These are phyloP conservation scores for Phrynocephalus vlangalii DNA, from an alignment of 2,797 vertebrate genomes.

Conservation along the genomic window DNA sequence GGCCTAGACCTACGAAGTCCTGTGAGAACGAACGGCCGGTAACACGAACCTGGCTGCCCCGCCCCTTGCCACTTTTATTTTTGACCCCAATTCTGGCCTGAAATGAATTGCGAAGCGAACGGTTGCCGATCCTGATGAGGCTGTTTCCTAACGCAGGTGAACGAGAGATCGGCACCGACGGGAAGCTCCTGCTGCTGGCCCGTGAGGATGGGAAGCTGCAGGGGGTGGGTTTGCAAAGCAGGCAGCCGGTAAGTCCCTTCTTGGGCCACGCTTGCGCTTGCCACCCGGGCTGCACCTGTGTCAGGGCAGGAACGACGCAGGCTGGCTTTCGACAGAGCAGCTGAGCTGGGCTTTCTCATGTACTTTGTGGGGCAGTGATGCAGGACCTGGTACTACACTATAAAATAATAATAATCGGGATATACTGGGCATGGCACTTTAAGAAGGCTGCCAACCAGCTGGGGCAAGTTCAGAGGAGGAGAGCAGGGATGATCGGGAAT, in stretches of 20 bases:
- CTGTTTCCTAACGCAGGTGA: conserved; percentile 71
- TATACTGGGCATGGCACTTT: too few species aligned
- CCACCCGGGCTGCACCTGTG: not conserved
- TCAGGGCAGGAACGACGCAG: not conserved
- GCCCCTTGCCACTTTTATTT: not conserved
- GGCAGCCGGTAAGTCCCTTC: conserved; percentile 75
- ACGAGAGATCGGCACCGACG: conserved; percentile 81
- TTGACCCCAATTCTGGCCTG: not conserved
- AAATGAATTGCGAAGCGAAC: not conserved
- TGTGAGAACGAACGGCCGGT: too few species aligned
- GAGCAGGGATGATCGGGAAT: too few species aligned
- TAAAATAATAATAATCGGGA: too few species aligned
- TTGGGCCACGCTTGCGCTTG: rapidly evolving
- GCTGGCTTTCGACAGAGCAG: not conserved
- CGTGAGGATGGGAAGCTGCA: conserved; percentile 82
- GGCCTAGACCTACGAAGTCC: too few species aligned
- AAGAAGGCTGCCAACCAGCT: too few species aligned
- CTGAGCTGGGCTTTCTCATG: not conserved
- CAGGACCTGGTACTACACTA: too few species aligned
- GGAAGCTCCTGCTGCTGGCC: conserved; percentile 80
- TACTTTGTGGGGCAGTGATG: not conserved
- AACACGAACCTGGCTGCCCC: not conserved
- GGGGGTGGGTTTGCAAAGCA: conserved; percentile 80
- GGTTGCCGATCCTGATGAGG: rapidly evolving
- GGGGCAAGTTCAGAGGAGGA: too few species aligned